Conservation (phyloP, 2,113 vertebrate species). For the Conger conger region DNA sequence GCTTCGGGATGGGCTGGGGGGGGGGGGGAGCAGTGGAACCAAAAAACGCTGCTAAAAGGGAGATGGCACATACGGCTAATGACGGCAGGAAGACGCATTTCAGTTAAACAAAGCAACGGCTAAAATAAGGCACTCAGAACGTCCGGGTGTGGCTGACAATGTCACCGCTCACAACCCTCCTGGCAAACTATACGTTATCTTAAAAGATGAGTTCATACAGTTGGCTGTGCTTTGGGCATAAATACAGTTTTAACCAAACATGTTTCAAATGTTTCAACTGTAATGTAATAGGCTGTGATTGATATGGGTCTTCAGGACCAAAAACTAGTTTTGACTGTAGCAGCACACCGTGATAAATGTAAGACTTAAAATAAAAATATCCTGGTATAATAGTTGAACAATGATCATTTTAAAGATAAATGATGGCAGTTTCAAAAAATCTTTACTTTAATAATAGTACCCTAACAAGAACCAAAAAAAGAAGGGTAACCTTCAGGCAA, state of each 20-base stretch:
- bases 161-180: neutral
- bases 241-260: neutral
- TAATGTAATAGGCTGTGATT: constrained; percentile 7
- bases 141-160: neutral
- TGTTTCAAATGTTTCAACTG: constrained; percentile 8
- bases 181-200: neutral
- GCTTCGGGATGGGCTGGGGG: constrained; percentile 41
- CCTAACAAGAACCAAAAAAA: neutral
- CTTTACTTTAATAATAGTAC: neutral
- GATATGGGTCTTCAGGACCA: neutral
- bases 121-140: neutral
- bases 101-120: neutral
- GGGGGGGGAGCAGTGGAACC: constrained; percentile 39
- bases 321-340: neutral
- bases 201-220: neutral
- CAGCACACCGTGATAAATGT: too few relatives aligned
- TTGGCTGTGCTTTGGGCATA: neutral
- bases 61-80: constrained; percentile 28
- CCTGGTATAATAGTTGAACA: too few relatives aligned
- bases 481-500: neutral
- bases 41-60: constrained; percentile 46
- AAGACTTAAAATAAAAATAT: too few relatives aligned
- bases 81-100: neutral
- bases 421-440: too few relatives aligned
- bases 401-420: too few relatives aligned